These are phyloP conservation scores for Muscina levida DNA, from an alignment of 2,888 invertebrate genomes.

Conservation along the genomic window DNA sequence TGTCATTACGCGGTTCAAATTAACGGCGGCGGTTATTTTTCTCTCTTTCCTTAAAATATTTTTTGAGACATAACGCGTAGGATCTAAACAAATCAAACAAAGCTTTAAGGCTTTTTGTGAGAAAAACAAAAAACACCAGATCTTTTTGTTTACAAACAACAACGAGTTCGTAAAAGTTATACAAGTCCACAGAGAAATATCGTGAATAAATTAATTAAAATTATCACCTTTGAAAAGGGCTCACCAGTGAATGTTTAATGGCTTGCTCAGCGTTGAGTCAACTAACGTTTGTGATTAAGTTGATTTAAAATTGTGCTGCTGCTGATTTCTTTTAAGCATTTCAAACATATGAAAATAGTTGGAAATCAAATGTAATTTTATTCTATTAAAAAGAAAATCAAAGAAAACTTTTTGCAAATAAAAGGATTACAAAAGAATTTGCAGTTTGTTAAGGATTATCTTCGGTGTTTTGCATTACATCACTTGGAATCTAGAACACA, in stretches of 20 bases:
- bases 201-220: slow-evolving; percentile 20
- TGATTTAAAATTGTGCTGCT: not conserved
- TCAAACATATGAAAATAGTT: not conserved
- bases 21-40: slow-evolving; percentile 57
- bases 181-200: no score
- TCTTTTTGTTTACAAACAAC: no score
- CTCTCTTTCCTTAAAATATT: slow-evolving; percentile 1
- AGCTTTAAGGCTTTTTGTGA: no score
- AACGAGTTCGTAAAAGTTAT: no score
- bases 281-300: not conserved
- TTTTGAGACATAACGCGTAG: not conserved
- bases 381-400: not conserved
- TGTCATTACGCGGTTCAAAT: slow-evolving; percentile 73
- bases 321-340: not conserved
- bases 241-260: not conserved
- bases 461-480: not conserved
- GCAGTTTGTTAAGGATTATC: slow-evolving; percentile 13
- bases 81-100: not conserved
- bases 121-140: not conserved
- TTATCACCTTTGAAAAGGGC: not conserved
- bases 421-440: slow-evolving; percentile 3
- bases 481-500: slow-evolving; percentile 11
- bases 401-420: not conserved
- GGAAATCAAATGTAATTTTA: slow-evolving; percentile 3
- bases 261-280: not conserved